Conservation (phyloP, 2,113 vertebrate genomes). For the Oreochromis tanganicae region DNA sequence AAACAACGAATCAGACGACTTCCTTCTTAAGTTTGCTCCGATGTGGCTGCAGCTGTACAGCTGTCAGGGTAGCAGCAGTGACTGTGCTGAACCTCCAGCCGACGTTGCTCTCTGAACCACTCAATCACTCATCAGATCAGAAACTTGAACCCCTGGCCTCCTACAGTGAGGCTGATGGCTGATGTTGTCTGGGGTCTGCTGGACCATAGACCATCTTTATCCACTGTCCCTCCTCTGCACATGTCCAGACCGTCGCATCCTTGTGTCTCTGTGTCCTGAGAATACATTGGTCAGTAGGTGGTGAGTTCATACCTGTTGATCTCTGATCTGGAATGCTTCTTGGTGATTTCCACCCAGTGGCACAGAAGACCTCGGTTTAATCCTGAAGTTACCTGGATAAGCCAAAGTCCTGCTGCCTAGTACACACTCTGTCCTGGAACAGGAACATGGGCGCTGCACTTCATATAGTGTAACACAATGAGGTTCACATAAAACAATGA, state of each 20-base stretch:
- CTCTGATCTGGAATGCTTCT: neutral
- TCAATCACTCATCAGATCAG: neutral
- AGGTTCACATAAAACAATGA: neutral
- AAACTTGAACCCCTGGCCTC: neutral
- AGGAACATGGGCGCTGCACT: neutral
- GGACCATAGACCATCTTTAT: neutral
- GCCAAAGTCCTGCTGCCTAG: neutral
- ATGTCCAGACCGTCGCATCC: neutral
- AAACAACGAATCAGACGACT: neutral
- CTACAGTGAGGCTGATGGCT: neutral
- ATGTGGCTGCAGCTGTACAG: neutral
- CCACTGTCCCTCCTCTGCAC: neutral
- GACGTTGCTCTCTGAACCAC: neutral
- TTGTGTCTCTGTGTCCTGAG: neutral
- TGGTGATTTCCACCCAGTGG: neutral
- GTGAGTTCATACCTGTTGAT: neutral
- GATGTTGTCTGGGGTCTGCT: neutral
- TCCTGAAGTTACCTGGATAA: neutral
- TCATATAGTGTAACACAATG: neutral
- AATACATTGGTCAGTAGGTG: neutral
- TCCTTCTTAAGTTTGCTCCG: rapidly evolving
- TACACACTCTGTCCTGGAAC: neutral
- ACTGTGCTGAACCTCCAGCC: no score
- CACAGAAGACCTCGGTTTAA: neutral
- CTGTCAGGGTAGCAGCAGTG: neutral